phyloP scores from a whole-genome alignment of 2,113 vertebrate genomes.

The Crypturellus undulatus region DNA sequence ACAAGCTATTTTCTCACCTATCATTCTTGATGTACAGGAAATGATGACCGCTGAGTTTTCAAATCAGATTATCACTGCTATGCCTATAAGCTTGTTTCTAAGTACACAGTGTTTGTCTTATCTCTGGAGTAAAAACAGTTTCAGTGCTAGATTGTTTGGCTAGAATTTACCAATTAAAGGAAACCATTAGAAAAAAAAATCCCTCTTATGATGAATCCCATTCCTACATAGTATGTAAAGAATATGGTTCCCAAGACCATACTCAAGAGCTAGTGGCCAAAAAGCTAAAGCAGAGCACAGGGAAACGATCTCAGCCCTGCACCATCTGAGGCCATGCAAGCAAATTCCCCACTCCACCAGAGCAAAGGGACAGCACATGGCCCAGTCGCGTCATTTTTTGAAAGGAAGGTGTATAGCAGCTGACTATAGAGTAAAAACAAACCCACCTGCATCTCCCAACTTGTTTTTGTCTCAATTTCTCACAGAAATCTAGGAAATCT shows the following conservation, averaged over 20 bases:
- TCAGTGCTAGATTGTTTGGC: not conserved
- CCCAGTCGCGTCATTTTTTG: accelerated
- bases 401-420: not conserved
- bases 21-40: slow-evolving; percentile 30
- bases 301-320: not conserved
- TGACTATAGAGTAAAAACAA: not conserved
- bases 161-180: not conserved
- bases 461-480: not conserved
- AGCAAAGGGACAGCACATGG: not conserved
- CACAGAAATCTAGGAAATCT: not conserved
- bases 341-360: not conserved
- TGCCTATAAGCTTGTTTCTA: not conserved
- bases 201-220: not conserved
- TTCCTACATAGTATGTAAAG: not conserved
- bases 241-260: not conserved
- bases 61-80: slow-evolving; percentile 41
- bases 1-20: slow-evolving; percentile 49
- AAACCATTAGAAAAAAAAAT: not conserved
- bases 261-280: not conserved
- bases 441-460: not conserved
- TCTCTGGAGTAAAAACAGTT: not conserved
- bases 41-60: not conserved
- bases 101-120: not conserved
- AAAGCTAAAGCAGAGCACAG: not conserved
- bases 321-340: not conserved